Percentiles rank a stretch among this genome's conserved stretches.
Evolutionary conservation across 2,797 vertebrate species (phyloP).

Genomic region (Taeniopygia guttata): DNA sequence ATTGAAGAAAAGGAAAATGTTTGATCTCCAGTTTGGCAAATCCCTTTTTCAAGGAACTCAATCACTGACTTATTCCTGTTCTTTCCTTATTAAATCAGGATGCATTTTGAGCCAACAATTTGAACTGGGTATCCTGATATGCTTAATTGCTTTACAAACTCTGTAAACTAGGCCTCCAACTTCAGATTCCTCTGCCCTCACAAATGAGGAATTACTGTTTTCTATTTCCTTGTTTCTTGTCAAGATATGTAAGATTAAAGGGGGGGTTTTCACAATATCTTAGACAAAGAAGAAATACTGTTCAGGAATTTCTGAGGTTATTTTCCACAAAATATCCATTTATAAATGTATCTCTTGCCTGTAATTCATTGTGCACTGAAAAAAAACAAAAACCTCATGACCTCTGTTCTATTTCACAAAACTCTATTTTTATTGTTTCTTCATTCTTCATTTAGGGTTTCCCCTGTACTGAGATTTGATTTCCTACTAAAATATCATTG

Average conservation of each 20-base stretch:
- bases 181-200: neutral
- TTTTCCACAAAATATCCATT: neutral
- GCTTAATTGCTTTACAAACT: neutral
- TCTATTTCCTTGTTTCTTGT: neutral
- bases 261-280: accelerated
- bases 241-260: neutral
- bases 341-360: neutral
- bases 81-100: neutral
- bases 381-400: neutral
- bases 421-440: neutral
- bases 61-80: neutral
- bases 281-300: neutral
- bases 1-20: neutral
- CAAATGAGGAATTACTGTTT: neutral
- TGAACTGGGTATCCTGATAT: neutral
- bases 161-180: neutral
- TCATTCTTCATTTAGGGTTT: neutral
- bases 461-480: neutral
- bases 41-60: neutral
- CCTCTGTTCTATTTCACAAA: neutral
- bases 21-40: neutral
- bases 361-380: neutral
- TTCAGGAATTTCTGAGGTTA: neutral
- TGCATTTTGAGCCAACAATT: neutral
- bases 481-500: neutral